Evolutionary conservation across 2,888 invertebrate genomes (phyloP), one percentile per base, ranked within the genome.

Genomic region (Synergus japonicus): DNA sequence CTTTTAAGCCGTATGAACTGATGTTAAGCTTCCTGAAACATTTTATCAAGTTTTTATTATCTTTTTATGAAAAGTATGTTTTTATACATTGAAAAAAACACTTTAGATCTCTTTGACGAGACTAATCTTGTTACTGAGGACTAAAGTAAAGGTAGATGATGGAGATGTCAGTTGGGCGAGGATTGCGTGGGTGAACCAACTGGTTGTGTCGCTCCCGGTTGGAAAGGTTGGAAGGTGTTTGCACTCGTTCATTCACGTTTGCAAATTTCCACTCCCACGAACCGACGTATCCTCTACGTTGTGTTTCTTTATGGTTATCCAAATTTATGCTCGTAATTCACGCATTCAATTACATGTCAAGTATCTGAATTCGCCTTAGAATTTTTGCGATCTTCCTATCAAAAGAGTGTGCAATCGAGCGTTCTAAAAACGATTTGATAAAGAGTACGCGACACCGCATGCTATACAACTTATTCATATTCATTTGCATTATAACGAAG

Each of bases 121-220:
- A 37, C 37, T 37, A 37, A 37, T 37, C 83, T 81, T 83, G 83
- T 83, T 85, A 83, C 79, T 84, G 82, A 82, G 84, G 80, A 78
- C 76, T 58, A n/a, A 82, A 79, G 77, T 80, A 80, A 76, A 83
- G 85, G 84, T 79, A 84, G 83, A 88, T 87, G 90, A 91, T 91
- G 89, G 90, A 90, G 91, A 90, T 88, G 89, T 91, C 88, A 86
- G 85, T 85, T 85, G 86, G 83, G 77, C 83, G 84, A 78, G 85
- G 85, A 86, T 1, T 81, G 90, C 90, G 91, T 90, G 90, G 91
- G 91, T 89, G 90, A 90, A 86, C 86, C 87, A 88, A 86, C 87
- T 87, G 90, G 88, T 81, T 79, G 76, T 81, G 81, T 80, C 83
- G 83, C 84, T 85, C 82, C 85, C 81, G 83, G 83, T 84, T 83